A percentile compares a stretch with the other conserved stretches of the same genome.
Evolutionary conservation across 2,888 invertebrate genomes (phyloP).

Genomic region (Oasisia sp.): DNA sequence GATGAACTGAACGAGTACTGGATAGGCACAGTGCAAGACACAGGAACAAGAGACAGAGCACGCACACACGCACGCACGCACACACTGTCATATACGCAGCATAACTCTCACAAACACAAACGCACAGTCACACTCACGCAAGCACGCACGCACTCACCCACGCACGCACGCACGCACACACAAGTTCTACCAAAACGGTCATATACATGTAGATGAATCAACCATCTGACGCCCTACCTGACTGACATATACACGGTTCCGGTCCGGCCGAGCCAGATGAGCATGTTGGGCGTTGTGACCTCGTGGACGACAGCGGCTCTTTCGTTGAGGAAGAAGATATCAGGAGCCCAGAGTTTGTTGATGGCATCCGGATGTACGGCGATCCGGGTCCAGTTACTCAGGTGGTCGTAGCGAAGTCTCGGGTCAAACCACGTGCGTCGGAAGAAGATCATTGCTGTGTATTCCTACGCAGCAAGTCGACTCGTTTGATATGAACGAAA

Average conservation of each 20-base stretch:
- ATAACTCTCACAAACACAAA: too few relatives aligned
- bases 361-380: not conserved
- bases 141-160: too few relatives aligned
- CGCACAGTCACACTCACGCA: too few relatives aligned
- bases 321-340: constrained; percentile 17
- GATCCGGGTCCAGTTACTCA: constrained; percentile 9
- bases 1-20: too few relatives aligned
- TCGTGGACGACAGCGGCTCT: not conserved
- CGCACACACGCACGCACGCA: too few relatives aligned
- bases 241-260: not conserved
- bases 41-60: too few relatives aligned
- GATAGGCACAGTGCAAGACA: too few relatives aligned
- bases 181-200: not conserved
- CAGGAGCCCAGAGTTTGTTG: not conserved
- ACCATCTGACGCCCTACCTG: too few relatives aligned
- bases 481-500: not conserved
- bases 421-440: constrained; percentile 6
- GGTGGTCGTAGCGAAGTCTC: not conserved
- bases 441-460: constrained; percentile 21
- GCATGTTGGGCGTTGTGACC: constrained; percentile 9
- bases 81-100: too few relatives aligned
- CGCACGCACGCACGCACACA: too few relatives aligned
- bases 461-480: constrained; percentile 19
- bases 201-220: too few relatives aligned
- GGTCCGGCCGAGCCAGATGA: not conserved